Conservation (phyloP, 2,888 invertebrate genomes). For the Drosophila anceps region DNA sequence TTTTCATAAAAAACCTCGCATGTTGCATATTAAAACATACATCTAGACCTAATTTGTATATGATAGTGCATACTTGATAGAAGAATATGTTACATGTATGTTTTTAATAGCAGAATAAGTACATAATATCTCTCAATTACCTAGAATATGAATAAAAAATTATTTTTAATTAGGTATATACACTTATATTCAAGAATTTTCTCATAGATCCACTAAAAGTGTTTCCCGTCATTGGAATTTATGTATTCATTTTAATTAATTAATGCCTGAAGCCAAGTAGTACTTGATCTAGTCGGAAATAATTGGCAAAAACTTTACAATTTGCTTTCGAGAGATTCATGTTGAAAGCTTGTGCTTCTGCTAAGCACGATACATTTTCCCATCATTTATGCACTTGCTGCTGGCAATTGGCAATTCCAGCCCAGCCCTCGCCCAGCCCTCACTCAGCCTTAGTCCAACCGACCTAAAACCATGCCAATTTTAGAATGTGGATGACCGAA, state of each 20-base stretch:
- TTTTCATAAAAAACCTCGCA: too few relatives aligned
- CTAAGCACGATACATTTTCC: slow-evolving; percentile 10
- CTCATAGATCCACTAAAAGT: not conserved
- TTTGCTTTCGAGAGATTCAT: slow-evolving; percentile 22
- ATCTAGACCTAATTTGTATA: too few relatives aligned
- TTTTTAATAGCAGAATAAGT: too few relatives aligned
- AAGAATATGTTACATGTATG: too few relatives aligned
- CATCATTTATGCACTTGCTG: slow-evolving; percentile 30
- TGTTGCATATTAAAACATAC: too few relatives aligned
- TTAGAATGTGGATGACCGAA: slow-evolving; percentile 28
- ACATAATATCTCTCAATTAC: not conserved
- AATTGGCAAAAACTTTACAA: slow-evolving; percentile 8
- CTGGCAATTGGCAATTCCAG: slow-evolving; percentile 17
- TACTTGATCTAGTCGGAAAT: not conserved
- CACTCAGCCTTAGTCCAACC: too few relatives aligned
- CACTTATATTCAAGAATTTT: not conserved
- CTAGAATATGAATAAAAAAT: not conserved
- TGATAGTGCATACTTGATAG: too few relatives aligned
- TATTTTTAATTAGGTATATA: not conserved
- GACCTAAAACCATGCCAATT: slow-evolving; percentile 7
- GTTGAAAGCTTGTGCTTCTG: not conserved
- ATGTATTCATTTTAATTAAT: slow-evolving; percentile 21
- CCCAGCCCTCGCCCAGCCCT: too few relatives aligned
- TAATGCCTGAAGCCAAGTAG: not conserved
- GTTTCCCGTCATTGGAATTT: not conserved